Percentiles rank a stretch among this genome's conserved stretches.
These are phyloP conservation scores for Oreochromis aureus DNA, from an alignment of 2,113 vertebrate genomes.

Conservation along the genomic window DNA sequence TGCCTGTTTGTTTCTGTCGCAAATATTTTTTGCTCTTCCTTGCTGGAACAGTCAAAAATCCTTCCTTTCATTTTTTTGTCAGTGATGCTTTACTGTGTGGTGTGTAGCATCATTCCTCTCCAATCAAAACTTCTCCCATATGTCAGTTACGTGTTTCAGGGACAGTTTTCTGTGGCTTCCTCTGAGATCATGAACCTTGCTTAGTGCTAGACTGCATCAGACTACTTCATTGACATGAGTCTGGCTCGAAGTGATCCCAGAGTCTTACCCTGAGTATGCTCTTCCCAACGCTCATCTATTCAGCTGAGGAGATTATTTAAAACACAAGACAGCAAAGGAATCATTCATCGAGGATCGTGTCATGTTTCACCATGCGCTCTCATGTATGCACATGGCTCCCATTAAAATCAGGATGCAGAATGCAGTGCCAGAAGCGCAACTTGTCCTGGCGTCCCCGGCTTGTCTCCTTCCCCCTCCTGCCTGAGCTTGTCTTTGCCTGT, in stretches of 20 bases:
- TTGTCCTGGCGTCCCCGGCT: neutral
- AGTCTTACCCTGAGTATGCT: neutral
- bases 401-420: slow-evolving; percentile 21
- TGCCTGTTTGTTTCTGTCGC: neutral
- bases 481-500: slow-evolving; percentile 50
- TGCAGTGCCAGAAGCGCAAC: slow-evolving; percentile 12
- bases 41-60: neutral
- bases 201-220: neutral
- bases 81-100: neutral
- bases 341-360: neutral
- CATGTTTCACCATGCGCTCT: neutral
- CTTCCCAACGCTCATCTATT: neutral
- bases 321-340: neutral
- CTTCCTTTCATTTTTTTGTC: neutral
- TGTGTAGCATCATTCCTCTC: neutral
- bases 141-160: neutral
- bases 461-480: slow-evolving; percentile 14
- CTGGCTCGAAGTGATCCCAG: neutral
- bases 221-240: neutral
- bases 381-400: slow-evolving; percentile 5
- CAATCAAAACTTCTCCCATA: neutral
- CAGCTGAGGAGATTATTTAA: neutral
- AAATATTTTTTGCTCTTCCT: neutral
- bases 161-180: neutral
- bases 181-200: neutral